A percentile compares a stretch with the other conserved stretches of the same genome.
Evolutionary conservation across 1,140 invertebrate species (phyloP).

Genomic region (Caenorhabditis tropicalis): DNA sequence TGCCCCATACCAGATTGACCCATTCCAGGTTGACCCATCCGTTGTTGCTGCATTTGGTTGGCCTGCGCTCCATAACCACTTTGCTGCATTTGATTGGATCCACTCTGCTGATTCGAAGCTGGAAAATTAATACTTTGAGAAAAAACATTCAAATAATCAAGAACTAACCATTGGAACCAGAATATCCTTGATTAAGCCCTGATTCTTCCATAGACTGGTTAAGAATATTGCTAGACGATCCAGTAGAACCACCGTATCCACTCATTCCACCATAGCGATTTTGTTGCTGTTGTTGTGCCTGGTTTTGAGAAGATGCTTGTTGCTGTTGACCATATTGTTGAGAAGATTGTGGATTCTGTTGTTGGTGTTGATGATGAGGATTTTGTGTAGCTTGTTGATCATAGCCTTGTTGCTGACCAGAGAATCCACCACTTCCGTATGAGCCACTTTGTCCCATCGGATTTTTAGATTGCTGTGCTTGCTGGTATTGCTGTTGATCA

Average conservation of each 20-base stretch:
- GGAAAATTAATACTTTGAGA: not conserved
- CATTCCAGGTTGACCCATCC: not conserved
- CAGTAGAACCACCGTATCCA: not conserved
- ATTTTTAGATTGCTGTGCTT: not conserved
- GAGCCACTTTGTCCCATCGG: not conserved
- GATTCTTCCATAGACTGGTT: conserved; percentile 20
- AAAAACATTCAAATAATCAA: not conserved
- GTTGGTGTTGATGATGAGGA: not conserved
- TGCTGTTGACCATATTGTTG: not conserved
- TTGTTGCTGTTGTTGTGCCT: not conserved
- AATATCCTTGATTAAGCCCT: not conserved
- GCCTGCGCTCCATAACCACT: not conserved
- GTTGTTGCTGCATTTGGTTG: not conserved
- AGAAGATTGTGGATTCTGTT: not conserved
- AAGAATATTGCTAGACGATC: not conserved
- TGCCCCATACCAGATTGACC: not conserved
- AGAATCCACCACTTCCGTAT: not conserved
- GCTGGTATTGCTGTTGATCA: not conserved
- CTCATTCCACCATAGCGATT: not conserved
- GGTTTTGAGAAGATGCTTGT: not conserved
- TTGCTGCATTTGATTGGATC: not conserved
- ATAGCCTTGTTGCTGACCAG: not conserved
- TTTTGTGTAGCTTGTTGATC: not conserved
- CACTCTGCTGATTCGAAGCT: not conserved
- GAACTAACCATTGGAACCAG: not conserved